Base-by-base conservation (phyloP, 1,140 invertebrate species). In the Zelostemma sp. region DNA sequence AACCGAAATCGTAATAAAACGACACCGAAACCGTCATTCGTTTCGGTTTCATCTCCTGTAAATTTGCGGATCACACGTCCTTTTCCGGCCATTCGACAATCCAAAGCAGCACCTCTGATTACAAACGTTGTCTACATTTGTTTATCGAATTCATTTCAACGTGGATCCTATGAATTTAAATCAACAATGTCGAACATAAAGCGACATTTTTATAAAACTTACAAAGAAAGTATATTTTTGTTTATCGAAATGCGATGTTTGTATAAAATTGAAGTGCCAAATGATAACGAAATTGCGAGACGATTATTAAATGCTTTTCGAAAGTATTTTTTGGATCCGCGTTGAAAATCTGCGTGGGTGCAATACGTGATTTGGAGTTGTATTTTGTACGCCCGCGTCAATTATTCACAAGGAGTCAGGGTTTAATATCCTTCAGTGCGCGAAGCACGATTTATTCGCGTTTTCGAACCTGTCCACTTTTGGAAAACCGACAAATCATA, bases 51-150 rank as follows among this genome's bases (percentile, higher is more conserved):
- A n/a, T n/a, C n/a, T n/a, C n/a, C n/a, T n/a, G n/a, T n/a, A n/a
- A 5, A 53, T 15, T 38, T 57, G 45, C 28, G 35, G 50, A 51
- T 67, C 57, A 56, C 54, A 55, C 56, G 56, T 66, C 63, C 43
- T 59, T 54, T 60, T 66, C 63, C 56, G 57, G 64, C 64, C 64
- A 61, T 68, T 68, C 65, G 65, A 68, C 65, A 68, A 68, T 68
- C 65, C 65, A 57, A 68, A 47, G 28, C 50, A 55, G 41, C 53
- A 12, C 57, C 43, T 54, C 31, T 40, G 25, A 43, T 41, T 28
- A 54, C 11, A 31, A 38, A 38, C 14, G 11, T 35, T 50, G 12
- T 16, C 25, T 35, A 17, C 9, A 4, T 46, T 50, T 6, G n/a
- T 33, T 35, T 9, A 50, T 21, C 45, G 1, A 1, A 11, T 48